Evolutionary conservation across 2,888 invertebrate genomes (phyloP), one percentile per base, ranked within the genome.

Genomic region (Thymelicus acteon): DNA sequence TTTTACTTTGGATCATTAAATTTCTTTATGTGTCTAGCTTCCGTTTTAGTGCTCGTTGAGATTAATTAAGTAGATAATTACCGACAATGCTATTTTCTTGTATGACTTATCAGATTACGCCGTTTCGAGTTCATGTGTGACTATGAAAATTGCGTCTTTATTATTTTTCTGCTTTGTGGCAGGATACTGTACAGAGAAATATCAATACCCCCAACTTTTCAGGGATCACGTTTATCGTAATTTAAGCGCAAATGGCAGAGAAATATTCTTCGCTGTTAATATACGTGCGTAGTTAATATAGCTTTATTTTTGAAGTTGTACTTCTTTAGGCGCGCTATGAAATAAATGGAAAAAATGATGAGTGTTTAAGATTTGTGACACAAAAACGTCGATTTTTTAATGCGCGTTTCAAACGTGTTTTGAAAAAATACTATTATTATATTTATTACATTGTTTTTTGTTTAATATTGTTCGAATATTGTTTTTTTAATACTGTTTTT

Each of bases 201-300:
- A 72, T 71, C 13, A 61, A 1, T 88, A 85, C 75, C 80, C 82
- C 0, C 57, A 49, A 49, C 78, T 79, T 19, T 89, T 75, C 67
- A 82, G 77, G 66, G 83, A 89, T 47, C 75, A 87, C 66, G 77
- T 85, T 6, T 85, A 77, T 57, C 74, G 73, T 2, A 75, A 79
- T 8, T 77, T 89, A 66, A 83, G 78, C 61, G 76, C 84, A 3
- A 85, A 75, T 0, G 88, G 80, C 5, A 79, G 75, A 67, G 78
- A 85, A 64, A 60, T 85, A 57, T 89, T 85, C 74, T 84, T 73
- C 67, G 78, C 87, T 0, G 7, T 80, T 8, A 77, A 79, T n/a
- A 81, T 80, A 78, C 89, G 89, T 89, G 76, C 64, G 88, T 87
- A 67, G 12, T 44, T 19, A 19, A 44, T 44, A 44, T 3, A 8